Base-by-base conservation (phyloP, 2,888 invertebrate genomes). In the Drosophila borealis region DNA sequence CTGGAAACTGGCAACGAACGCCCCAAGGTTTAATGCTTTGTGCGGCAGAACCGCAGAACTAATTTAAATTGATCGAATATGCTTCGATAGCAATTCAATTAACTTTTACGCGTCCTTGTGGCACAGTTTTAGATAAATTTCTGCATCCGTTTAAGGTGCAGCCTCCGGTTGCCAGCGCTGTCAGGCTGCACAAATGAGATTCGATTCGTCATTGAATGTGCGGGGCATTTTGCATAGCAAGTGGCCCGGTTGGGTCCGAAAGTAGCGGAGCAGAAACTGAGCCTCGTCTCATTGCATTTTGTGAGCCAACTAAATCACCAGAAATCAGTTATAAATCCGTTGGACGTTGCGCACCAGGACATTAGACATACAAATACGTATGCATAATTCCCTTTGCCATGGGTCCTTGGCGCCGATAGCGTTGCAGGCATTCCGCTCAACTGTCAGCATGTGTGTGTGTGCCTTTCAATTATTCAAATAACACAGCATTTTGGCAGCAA, bases 1-100 rank as follows among this genome's bases (percentile, higher is more conserved):
- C 41, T 61, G 60, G 50, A 70, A 70, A 54, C 41, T 61, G 60
- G 50, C 70, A 78, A 53, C 44, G 37, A 56, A 62, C 44, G 64
- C 79, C 79, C 39, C 63, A 60, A 62, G 65, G 57, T 54, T 51
- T 63, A 54, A 63, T 61, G 65, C 68, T 87, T 85, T 74, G 70
- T 71, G 70, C 50, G 46, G 53, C 60, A 63, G 41, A 59, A 65
- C 53, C 77, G 81, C 74, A 71, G 79, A 84, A 81, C 88, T 89
- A 89, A 86, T 86, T 89, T 76, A 89, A 89, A 86, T 89, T 86
- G 89, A 86, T 89, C 74, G 78, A 86, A 86, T 89, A 86, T 86
- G 86, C 89, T 81, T 89, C 80, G 80, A 89, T 86, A 78, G 88
- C 76, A 69, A 75, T 89, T 89, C 88, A 88, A 89, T 89, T 86